phyloP scores from a whole-genome alignment of 2,888 invertebrate species.

The Noctua janthe region DNA sequence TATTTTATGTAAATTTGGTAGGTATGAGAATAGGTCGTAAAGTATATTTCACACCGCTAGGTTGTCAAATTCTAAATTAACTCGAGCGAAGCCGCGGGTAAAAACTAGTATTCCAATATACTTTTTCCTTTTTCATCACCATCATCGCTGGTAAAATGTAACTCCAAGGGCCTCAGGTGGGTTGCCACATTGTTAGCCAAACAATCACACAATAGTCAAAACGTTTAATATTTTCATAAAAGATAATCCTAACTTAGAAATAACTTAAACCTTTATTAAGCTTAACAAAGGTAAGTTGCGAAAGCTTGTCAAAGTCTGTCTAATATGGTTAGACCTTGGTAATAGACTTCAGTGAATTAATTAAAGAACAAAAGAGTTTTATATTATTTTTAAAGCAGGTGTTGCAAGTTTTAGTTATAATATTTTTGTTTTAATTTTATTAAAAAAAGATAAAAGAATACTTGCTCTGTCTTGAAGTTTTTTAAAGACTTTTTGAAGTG shows the following conservation, averaged over 20 bases:
- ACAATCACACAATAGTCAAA: background rate
- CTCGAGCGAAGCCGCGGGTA: too few species aligned
- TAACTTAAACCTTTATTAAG: slow-evolving; percentile 7
- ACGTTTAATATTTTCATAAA: slow-evolving; percentile 11
- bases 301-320: slow-evolving; percentile 9
- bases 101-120: too few species aligned
- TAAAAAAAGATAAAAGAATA: background rate
- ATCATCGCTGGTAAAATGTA: too few species aligned
- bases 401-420: background rate
- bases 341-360: slow-evolving; percentile 2
- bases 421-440: background rate
- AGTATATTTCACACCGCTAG: too few species aligned
- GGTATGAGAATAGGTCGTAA: too few species aligned
- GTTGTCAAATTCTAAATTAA: too few species aligned
- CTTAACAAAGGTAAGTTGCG: slow-evolving; percentile 11
- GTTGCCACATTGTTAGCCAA: background rate
- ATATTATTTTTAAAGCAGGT: slow-evolving; percentile 1
- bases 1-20: too few species aligned
- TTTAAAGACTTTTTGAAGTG: background rate
- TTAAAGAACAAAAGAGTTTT: slow-evolving; percentile 14
- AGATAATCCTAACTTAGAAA: background rate
- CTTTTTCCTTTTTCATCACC: too few species aligned
- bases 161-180: background rate
- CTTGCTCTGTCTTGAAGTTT: background rate
- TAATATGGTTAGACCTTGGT: slow-evolving; percentile 13